Percentiles rank a stretch among this genome's conserved stretches.
Evolutionary conservation across 2,113 vertebrate genomes (phyloP).

Genomic region (Muscicapa adusta): DNA sequence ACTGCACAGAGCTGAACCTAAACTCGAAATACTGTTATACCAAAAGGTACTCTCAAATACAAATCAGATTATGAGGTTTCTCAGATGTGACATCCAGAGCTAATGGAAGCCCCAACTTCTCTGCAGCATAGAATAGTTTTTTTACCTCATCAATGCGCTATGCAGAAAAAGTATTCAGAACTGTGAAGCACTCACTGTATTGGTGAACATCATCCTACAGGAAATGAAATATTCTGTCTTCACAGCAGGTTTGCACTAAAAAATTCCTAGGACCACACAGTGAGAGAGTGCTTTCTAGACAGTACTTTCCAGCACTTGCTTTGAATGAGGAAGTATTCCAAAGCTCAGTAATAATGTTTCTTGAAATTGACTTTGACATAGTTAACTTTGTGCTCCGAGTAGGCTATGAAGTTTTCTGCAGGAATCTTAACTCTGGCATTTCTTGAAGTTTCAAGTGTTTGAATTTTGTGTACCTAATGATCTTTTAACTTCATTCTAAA

Average conservation of each 20-base stretch:
- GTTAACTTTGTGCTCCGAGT: not conserved
- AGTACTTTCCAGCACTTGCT: not conserved
- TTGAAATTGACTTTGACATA: not conserved
- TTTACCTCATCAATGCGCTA: not conserved
- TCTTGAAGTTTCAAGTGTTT: not conserved
- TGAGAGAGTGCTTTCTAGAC: not conserved
- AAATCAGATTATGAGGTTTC: not conserved
- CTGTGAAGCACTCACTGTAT: not conserved
- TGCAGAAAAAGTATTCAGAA: not conserved
- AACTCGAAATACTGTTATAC: not conserved
- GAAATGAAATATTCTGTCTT: constrained; percentile 19
- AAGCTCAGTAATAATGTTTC: not conserved
- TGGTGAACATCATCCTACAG: not conserved
- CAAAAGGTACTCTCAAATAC: not conserved
- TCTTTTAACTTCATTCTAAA: not conserved
- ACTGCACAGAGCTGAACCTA: not conserved
- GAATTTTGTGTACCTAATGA: not conserved
- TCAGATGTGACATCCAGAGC: not conserved
- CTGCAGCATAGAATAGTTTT: not conserved
- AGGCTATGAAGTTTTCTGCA: not conserved
- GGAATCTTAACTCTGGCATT: not conserved
- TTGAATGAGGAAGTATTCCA: not conserved
- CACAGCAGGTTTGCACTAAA: not conserved
- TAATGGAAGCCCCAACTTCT: not conserved
- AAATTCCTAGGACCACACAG: constrained; percentile 4